phyloP scores from a whole-genome alignment of 2,113 vertebrate species.

The Crocuta crocuta region DNA sequence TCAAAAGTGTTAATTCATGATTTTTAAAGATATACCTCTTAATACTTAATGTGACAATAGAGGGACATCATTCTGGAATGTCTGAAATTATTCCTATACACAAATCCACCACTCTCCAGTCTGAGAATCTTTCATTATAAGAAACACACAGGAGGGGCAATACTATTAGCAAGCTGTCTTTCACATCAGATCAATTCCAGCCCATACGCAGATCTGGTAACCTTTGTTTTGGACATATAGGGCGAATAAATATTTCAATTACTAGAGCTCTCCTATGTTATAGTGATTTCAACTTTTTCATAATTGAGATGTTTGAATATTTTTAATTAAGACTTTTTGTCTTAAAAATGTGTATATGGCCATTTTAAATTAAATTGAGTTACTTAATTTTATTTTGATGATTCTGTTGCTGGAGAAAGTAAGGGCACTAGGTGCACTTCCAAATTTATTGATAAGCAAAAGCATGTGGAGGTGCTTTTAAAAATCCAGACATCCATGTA shows the following conservation, averaged over 20 bases:
- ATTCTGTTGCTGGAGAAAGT: neutral
- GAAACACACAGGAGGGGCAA: neutral
- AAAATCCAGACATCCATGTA: neutral
- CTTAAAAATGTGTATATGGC: neutral
- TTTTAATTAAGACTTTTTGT: neutral
- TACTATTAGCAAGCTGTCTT: too few species aligned
- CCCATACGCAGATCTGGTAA: fast-evolving
- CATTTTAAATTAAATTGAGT: neutral
- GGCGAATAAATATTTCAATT: neutral
- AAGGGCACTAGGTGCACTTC: neutral
- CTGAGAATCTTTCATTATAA: neutral
- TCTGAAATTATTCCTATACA: neutral
- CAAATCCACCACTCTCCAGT: neutral
- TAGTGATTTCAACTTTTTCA: neutral
- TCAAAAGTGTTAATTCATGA: neutral
- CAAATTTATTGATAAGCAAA: neutral
- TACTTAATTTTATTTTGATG: neutral
- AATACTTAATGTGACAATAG: neutral
- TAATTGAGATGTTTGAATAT: neutral
- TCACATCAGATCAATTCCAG: neutral
- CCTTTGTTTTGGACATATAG: neutral
- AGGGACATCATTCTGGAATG: neutral
- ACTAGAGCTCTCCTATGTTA: neutral
- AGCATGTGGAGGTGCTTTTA: neutral
- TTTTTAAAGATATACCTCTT: neutral